Conservation (phyloP, 2,113 vertebrate species). For the Phylloscopus whistleri region DNA sequence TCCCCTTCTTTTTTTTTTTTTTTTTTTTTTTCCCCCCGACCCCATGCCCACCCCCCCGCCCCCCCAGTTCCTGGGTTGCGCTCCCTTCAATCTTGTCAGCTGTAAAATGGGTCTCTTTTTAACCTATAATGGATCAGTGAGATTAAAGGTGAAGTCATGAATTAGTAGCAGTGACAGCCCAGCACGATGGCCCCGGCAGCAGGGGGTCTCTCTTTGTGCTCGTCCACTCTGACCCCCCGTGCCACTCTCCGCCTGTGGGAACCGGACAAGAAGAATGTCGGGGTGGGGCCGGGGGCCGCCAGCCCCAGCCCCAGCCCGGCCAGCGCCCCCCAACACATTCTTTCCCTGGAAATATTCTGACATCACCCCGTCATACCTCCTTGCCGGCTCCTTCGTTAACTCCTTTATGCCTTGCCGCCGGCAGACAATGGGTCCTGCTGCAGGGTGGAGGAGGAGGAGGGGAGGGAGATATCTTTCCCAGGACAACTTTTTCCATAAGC, state of each 20-base stretch:
- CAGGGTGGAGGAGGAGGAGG: neutral
- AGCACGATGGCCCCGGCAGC: slow-evolving; percentile 69
- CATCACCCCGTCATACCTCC: slow-evolving; percentile 70
- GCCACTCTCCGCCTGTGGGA: slow-evolving; percentile 77
- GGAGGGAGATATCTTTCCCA: slow-evolving; percentile 12
- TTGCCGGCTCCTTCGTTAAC: slow-evolving; percentile 32
- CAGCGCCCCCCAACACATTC: slow-evolving; percentile 61
- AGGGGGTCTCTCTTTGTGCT: slow-evolving; percentile 75
- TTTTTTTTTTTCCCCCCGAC: neutral
- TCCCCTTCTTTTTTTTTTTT: neutral
- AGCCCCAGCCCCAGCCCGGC: slow-evolving; percentile 58
- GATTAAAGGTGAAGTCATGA: slow-evolving; percentile 81
- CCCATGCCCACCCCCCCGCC: neutral
- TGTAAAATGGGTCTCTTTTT: slow-evolving; percentile 81
- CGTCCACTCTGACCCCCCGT: slow-evolving; percentile 74
- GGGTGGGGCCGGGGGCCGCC: slow-evolving; percentile 65
- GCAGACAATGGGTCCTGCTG: slow-evolving; percentile 42
- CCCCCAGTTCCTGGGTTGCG: slow-evolving; percentile 16
- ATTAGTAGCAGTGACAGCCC: slow-evolving; percentile 76
- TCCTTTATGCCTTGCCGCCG: slow-evolving; percentile 44
- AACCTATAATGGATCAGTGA: slow-evolving; percentile 73
- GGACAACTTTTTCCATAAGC: slow-evolving; percentile 30
- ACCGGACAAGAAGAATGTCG: slow-evolving; percentile 75
- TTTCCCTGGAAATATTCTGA: slow-evolving; percentile 72
- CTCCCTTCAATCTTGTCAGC: slow-evolving; percentile 77